Percentiles rank a stretch among this genome's conserved stretches.
Evolutionary conservation across 2,797 vertebrate genomes (phyloP).

Genomic region (Tympanoctomys barrerae): DNA sequence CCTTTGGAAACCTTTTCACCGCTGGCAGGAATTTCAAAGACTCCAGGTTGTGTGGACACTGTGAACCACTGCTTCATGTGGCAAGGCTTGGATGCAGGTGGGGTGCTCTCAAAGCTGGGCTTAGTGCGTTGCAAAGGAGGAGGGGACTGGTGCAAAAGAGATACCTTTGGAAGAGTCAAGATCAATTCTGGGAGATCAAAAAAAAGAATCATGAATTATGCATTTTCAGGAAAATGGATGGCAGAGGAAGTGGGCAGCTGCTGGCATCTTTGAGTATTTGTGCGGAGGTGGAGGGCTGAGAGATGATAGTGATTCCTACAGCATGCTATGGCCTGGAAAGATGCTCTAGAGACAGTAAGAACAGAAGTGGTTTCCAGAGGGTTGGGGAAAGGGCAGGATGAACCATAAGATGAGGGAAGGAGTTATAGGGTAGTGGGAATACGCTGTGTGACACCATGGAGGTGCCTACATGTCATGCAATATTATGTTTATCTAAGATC

Average conservation of each 20-base stretch:
- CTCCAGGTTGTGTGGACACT: not conserved
- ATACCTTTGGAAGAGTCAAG: constrained; percentile 17
- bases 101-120: not conserved
- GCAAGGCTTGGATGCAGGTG: constrained; percentile 42
- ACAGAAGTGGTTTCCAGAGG: not conserved
- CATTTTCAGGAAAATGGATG: constrained; percentile 31
- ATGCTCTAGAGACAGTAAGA: not conserved
- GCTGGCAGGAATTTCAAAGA: constrained; percentile 61
- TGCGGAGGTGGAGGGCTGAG: not conserved
- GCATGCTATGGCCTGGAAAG: not conserved
- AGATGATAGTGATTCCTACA: not conserved
- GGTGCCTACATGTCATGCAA: too few relatives aligned
- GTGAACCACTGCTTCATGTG: constrained; percentile 15
- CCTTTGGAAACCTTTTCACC: constrained; percentile 52
- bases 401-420: not conserved
- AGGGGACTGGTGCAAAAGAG: constrained; percentile 36
- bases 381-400: not conserved
- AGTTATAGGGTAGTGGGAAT: not conserved
- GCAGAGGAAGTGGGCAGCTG: not conserved
- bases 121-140: constrained; percentile 9
- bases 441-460: not conserved
- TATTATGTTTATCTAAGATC: not conserved
- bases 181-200: constrained; percentile 18
- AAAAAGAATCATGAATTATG: not conserved
- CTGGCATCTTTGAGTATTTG: not conserved